These are phyloP conservation scores for Mesorhabditis sp. DNA, from an alignment of 2,888 invertebrate species.

Conservation along the genomic window DNA sequence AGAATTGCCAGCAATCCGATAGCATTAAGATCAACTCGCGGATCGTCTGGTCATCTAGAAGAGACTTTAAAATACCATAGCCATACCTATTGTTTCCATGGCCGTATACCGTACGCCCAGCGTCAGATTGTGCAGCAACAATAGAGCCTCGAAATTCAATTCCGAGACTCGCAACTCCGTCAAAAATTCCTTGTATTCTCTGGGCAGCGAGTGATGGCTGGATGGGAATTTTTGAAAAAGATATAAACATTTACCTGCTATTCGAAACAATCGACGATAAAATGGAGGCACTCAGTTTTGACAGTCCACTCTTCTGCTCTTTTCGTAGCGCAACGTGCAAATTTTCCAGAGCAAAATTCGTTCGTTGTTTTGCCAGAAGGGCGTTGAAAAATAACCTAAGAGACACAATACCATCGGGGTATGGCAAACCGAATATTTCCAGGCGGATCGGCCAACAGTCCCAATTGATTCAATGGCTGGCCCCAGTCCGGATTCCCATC, in stretches of 20 bases:
- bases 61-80: not conserved
- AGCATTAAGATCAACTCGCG: not conserved
- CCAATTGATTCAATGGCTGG: slow-evolving; percentile 1
- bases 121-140: slow-evolving; percentile 2
- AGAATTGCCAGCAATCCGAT: not conserved
- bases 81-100: not conserved
- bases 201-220: not conserved
- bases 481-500: not conserved
- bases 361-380: not conserved
- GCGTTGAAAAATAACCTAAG: not conserved
- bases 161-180: not conserved
- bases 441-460: not conserved
- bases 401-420: not conserved
- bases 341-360: not conserved
- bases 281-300: no score
- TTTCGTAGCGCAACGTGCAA: not conserved
- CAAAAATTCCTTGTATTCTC: not conserved
- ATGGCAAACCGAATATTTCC: not conserved
- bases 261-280: no score
- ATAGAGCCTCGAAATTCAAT: not conserved
- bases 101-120: not conserved
- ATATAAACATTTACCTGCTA: no score
- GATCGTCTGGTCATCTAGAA: not conserved
- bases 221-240: not conserved
- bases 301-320: no score